These are phyloP conservation scores for Carapus acus DNA, from an alignment of 2,797 vertebrate genomes.

Conservation along the genomic window DNA sequence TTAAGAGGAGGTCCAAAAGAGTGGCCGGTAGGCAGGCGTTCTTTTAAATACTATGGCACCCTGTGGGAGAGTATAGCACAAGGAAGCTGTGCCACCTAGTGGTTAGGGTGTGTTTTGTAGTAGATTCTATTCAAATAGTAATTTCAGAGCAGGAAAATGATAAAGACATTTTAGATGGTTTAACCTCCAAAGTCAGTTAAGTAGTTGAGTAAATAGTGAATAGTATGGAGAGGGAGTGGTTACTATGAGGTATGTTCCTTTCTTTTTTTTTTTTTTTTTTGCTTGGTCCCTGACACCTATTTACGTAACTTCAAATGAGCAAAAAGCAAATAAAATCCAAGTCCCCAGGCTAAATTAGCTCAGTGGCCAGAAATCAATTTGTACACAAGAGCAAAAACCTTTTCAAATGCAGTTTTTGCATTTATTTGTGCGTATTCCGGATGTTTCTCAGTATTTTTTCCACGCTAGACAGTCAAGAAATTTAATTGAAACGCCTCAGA, in stretches of 20 bases:
- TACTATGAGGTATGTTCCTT: too few species aligned
- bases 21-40: conserved; percentile 10
- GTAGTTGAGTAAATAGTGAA: conserved; percentile 13
- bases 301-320: not conserved
- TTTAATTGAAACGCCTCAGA: too few species aligned
- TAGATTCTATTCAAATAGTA: conserved; percentile 5
- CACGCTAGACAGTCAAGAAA: too few species aligned
- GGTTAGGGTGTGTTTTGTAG: conserved; percentile 13
- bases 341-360: not conserved
- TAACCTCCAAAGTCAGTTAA: too few species aligned
- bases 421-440: too few species aligned
- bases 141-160: not conserved
- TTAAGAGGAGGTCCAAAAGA: not conserved
- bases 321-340: too few species aligned
- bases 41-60: conserved; percentile 15
- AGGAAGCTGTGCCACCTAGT: conserved; percentile 35
- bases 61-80: conserved; percentile 33
- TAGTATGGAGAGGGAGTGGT: not conserved
- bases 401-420: not conserved
- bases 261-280: conserved; percentile 6
- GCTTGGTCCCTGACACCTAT: conserved; percentile 25
- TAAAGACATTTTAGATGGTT: too few species aligned
- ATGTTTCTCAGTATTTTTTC: too few species aligned
- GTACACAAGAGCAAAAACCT: not conserved
- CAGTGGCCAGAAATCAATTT: not conserved